phyloP scores from a whole-genome alignment of 2,797 vertebrate genomes.

The Rhabdophis nuchalis region DNA sequence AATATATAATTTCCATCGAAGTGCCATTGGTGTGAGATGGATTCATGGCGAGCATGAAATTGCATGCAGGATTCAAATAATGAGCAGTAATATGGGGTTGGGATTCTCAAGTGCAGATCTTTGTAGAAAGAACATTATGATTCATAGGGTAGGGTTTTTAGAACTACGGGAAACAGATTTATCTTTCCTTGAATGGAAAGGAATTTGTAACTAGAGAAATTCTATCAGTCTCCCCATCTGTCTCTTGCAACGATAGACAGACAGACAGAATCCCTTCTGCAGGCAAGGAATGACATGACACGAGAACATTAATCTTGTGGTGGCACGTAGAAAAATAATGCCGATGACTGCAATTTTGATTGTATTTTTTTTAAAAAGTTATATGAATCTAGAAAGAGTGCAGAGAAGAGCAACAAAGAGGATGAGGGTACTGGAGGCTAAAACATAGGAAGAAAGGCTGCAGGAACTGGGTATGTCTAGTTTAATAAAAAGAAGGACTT shows the following conservation, averaged over 20 bases:
- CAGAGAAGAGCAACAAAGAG: too few species aligned
- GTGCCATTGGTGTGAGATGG: conserved; percentile 41
- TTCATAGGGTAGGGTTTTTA: conserved; percentile 46
- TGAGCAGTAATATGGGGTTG: conserved; percentile 32
- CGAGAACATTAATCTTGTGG: not conserved
- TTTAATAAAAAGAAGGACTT: too few species aligned
- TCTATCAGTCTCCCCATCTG: not conserved
- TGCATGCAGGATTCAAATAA: conserved; percentile 59
- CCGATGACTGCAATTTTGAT: not conserved
- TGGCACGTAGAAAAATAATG: not conserved
- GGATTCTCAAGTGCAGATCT: conserved; percentile 38
- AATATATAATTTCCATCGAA: conserved; percentile 36
- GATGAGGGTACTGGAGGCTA: too few species aligned
- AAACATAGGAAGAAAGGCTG: too few species aligned
- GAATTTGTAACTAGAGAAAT: not conserved
- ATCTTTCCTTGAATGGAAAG: conserved; percentile 12
- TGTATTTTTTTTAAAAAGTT: not conserved
- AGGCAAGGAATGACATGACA: not conserved
- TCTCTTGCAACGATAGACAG: not conserved
- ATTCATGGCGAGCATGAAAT: conserved; percentile 59
- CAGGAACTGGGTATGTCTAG: too few species aligned
- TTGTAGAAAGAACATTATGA: conserved; percentile 52
- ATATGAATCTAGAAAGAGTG: not conserved
- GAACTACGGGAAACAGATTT: conserved; percentile 33
- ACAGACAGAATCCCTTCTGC: not conserved